Evolutionary conservation across 2,888 invertebrate species (phyloP), one percentile per base, ranked within the genome.

Genomic region (Leptinotarsa juncta): DNA sequence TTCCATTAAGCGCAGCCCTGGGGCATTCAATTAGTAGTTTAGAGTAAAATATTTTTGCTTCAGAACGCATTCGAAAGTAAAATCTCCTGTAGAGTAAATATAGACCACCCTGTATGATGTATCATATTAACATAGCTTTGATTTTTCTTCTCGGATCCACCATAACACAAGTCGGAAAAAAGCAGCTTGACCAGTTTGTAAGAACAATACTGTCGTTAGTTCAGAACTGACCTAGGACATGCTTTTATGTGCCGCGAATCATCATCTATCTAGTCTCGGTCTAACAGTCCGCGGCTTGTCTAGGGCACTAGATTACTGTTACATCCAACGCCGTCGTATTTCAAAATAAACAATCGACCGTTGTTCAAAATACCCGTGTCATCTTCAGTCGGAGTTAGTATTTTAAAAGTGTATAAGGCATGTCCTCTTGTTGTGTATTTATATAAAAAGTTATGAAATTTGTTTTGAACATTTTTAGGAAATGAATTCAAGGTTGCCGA

Each of bases 271-370:
- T 68, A 55, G 68, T 50, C 32, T 55, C 20, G n/a, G 23, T 23
- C 67, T 53, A 74, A 70, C 71, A 66, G 75, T 67, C 73, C 73
- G 75, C 57, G 65, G 65, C 74, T 73, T 74, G 75, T 72, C 75
- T 77, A 77, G 75, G 75, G 73, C 67, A 77, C 77, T 77, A 77
- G 75, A 75, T 74, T 73, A 77, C 75, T 72, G 77, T 73, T 77
- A 77, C 77, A 71, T 55, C 26, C 42, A 67, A 68, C 20, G 57
- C 48, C 16, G 55, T 68, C 42, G 49, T 42, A 42, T 26, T 26
- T 10, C 32, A 62, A 32, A 62, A 62, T 62, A 62, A 62, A 62
- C 62, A 62, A 62, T 62, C n/a, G 62, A 32, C 42, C 32, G 32
- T 32, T 62, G n/a, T 62, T 42, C n/a, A 57, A 57, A 51, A 51